Evolutionary conservation across 2,797 vertebrate genomes (phyloP), one percentile per base, ranked within the genome.

Genomic region (Percopsis omiscomaycus): DNA sequence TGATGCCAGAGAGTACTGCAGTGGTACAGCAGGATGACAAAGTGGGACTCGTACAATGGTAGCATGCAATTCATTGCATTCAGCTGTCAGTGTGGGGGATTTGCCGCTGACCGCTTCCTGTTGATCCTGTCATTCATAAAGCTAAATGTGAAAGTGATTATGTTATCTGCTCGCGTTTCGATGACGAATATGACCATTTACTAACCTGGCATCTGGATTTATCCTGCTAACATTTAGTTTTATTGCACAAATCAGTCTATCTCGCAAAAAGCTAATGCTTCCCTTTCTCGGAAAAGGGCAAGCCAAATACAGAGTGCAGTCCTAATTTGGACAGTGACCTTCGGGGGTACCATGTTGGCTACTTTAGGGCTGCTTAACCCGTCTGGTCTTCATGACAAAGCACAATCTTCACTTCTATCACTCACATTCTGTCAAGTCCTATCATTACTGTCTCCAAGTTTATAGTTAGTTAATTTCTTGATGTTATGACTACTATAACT

Each of bases 61-160:
- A 30, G 10, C 53, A 55, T 55, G 13, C 32, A 6, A 55, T 55
- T 55, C 54, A 37, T 14, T 55, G 54, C 30, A 55, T 55, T 37
- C 54, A 37, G 8, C 37, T 29, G 5, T 55, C 54, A n/a, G 53
- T 13, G 53, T 32, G 28, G 13, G 53, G n/a, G 53, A 30, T 8
- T n/a, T 37, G 9, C 32, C 13, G 37, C n/a, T 37, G 55, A 44
- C 15, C 29, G 11, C 5, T 9, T 45, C 55, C 55, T 57, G 55
- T n/a, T 44, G 37, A 57, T 4, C 4, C 16, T 57, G n/a, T 45
- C 37, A 12, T 44, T 57, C 37, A 27, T 57, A 27, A 16, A 45
- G n/a, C 37, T 22, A 42, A 57, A 57, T 22, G n/a, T 55, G 27
- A 55, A 55, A 15, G 29, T 42, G 32, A 55, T 55, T 15, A 30